These are phyloP conservation scores for Cliona cf. orientalis DNA, from an alignment of 37 sponge, comb jelly and placozoan species.

Conservation along the genomic window DNA sequence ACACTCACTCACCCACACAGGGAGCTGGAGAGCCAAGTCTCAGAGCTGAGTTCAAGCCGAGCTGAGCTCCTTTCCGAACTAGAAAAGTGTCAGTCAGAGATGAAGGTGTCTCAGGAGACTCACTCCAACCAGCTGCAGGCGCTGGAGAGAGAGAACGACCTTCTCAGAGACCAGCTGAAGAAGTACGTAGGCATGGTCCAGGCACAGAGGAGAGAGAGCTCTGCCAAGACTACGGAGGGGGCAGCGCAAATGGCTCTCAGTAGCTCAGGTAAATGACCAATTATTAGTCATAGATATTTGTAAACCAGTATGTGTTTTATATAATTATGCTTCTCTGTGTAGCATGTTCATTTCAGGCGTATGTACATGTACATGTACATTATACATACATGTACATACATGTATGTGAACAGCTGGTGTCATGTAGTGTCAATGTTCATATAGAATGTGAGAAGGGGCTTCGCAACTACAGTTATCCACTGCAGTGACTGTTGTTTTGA, in stretches of 20 bases:
- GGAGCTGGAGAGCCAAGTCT: background rate
- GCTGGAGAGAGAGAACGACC: constrained; percentile 87
- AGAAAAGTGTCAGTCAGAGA: constrained; percentile 5
- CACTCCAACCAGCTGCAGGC: constrained; percentile 16
- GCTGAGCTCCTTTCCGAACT: constrained; percentile 21
- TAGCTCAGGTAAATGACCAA: no score
- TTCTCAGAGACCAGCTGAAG: constrained; percentile 91
- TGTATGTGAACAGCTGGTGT: no score
- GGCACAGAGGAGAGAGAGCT: constrained; percentile 34
- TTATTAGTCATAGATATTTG: no score
- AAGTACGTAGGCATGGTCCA: constrained; percentile 92
- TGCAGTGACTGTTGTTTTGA: no score
- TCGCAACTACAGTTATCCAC: no score
- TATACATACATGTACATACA: no score
- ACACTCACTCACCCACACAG: background rate
- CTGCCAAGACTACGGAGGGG: background rate
- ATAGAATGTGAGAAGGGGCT: no score
- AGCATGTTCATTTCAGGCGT: no score
- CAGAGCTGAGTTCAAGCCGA: background rate
- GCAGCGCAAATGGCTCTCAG: background rate
- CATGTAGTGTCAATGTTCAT: no score
- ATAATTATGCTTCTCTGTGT: no score
- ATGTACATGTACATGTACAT: no score
- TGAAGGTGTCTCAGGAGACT: background rate
- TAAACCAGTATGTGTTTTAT: no score